Conservation (phyloP, 2,888 invertebrate species). For the Drosophila colorata region DNA sequence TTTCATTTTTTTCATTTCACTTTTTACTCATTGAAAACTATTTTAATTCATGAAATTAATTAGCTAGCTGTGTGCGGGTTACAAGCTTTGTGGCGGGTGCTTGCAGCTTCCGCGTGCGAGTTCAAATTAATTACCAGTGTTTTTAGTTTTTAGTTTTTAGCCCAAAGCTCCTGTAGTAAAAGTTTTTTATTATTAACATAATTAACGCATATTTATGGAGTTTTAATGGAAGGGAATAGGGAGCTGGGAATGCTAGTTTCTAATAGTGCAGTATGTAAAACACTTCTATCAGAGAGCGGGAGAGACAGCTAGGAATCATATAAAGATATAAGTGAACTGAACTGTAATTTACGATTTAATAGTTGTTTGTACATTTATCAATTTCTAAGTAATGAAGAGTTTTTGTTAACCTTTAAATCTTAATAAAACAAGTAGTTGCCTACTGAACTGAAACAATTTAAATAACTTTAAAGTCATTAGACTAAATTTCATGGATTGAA, state of each 20-base stretch:
- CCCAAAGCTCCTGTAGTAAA: background rate
- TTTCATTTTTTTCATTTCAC: slow-evolving; percentile 19
- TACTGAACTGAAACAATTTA: no score
- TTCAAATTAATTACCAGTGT: slow-evolving; percentile 6
- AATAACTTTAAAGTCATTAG: no score
- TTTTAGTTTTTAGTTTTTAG: no score
- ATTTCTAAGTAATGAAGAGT: no score
- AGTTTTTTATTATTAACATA: background rate
- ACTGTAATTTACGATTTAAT: no score
- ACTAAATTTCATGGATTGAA: no score
- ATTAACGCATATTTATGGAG: slow-evolving; percentile 17
- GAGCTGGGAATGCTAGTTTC: background rate
- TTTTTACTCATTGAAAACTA: slow-evolving; percentile 8
- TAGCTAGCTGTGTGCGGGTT: slow-evolving; percentile 11
- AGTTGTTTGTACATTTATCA: no score
- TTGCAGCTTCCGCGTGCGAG: slow-evolving; percentile 23
- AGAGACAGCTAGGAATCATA: no score
- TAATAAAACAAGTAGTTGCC: no score
- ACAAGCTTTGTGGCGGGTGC: slow-evolving; percentile 12
- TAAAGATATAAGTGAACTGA: no score
- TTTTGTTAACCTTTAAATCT: no score
- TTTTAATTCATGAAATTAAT: slow-evolving; percentile 41
- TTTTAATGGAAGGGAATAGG: slow-evolving; percentile 3
- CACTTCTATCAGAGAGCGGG: background rate
- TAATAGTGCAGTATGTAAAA: background rate